Evolutionary conservation across 2,888 invertebrate species (phyloP).

Genomic region (Coecobrya sp.): DNA sequence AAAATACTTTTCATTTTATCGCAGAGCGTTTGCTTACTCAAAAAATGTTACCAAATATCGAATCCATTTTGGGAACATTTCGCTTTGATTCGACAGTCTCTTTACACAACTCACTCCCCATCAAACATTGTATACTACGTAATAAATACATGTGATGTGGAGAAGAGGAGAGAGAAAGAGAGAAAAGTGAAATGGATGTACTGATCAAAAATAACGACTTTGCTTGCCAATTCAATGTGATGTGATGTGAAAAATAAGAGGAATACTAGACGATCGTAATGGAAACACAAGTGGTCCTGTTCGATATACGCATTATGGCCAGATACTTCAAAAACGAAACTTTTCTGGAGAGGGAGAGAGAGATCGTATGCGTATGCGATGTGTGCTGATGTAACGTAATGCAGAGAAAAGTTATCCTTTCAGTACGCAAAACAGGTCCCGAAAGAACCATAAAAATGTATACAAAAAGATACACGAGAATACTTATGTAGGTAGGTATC

Average conservation of each 20-base stretch:
- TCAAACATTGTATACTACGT: too few species aligned
- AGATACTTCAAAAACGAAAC: not conserved
- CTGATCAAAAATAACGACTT: slow-evolving; percentile 71
- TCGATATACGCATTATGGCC: slow-evolving; percentile 32
- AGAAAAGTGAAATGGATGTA: slow-evolving; percentile 58
- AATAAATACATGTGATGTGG: too few species aligned
- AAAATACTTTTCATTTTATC: not conserved
- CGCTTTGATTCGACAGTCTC: slow-evolving; percentile 49
- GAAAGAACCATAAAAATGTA: slow-evolving; percentile 33
- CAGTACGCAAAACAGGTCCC: slow-evolving; percentile 31
- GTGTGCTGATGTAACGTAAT: not conserved
- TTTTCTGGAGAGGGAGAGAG: not conserved
- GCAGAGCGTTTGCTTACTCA: not conserved
- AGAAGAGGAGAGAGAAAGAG: not conserved
- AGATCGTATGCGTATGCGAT: not conserved
- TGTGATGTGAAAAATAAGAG: slow-evolving; percentile 65
- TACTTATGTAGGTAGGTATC: too few species aligned
- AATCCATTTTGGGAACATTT: slow-evolving; percentile 41
- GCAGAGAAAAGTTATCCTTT: not conserved
- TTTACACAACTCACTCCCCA: not conserved
- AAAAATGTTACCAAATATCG: slow-evolving; percentile 59
- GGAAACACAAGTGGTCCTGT: slow-evolving; percentile 65
- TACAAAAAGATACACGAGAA: not conserved
- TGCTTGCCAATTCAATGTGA: slow-evolving; percentile 65
- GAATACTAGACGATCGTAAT: slow-evolving; percentile 57